Conservation (phyloP, 2,797 vertebrate species). For the Nyctibius grandis region DNA sequence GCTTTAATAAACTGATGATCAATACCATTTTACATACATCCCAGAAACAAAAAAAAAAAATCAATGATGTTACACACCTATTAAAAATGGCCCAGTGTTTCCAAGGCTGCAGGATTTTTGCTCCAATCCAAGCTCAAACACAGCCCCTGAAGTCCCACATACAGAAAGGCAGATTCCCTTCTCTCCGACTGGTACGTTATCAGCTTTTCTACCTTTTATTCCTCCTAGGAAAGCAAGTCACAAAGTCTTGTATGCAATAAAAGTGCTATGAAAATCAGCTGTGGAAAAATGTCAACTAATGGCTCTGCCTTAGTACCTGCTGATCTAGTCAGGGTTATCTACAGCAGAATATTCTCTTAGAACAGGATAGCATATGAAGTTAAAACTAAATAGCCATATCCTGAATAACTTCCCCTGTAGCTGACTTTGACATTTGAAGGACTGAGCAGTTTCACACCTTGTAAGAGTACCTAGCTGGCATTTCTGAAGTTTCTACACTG, state of each 20-base stretch:
- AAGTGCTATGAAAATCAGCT: not conserved
- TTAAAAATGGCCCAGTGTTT: not conserved
- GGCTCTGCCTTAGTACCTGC: not conserved
- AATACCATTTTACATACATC: not conserved
- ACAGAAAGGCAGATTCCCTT: not conserved
- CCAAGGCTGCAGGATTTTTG: not conserved
- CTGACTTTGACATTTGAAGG: not conserved
- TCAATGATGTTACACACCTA: not conserved
- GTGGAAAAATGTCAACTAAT: not conserved
- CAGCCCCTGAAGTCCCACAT: not conserved
- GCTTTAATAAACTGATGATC: not conserved
- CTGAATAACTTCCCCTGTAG: not conserved
- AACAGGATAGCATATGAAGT: not conserved
- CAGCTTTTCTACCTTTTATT: not conserved
- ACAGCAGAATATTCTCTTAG: not conserved
- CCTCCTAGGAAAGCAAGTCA: not conserved
- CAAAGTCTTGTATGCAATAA: not conserved
- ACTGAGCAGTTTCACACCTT: not conserved
- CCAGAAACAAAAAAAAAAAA: not conserved
- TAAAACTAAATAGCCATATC: not conserved
- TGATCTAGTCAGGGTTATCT: not conserved
- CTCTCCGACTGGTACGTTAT: not conserved
- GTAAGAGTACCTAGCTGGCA: not conserved
- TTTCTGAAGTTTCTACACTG: conserved; percentile 5
- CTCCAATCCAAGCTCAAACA: not conserved